Evolutionary conservation across 2,113 vertebrate genomes (phyloP).

Genomic region (Pleuronectes platessa): DNA sequence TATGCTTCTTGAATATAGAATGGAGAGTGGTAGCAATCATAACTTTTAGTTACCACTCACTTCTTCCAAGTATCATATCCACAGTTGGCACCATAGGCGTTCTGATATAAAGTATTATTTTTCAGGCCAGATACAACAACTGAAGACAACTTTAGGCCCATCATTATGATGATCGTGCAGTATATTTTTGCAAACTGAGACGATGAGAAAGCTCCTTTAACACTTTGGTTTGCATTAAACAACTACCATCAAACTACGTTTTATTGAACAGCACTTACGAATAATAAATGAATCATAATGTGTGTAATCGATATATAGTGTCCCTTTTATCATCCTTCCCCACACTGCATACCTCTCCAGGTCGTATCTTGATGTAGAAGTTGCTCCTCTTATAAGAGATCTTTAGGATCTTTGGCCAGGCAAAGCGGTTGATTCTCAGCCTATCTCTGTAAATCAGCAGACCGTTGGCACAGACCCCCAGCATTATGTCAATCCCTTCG

Average conservation of each 20-base stretch:
- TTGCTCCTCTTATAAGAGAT: constrained; percentile 99
- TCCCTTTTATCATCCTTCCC: not conserved
- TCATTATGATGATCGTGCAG: too few relatives aligned
- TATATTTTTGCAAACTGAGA: not conserved
- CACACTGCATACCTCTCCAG: constrained; percentile 88
- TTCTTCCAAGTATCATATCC: not conserved
- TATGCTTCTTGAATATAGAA: too few relatives aligned
- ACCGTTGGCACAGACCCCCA: constrained; percentile 96
- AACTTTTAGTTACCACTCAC: not conserved
- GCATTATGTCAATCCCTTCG: constrained; percentile 98
- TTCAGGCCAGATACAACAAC: not conserved
- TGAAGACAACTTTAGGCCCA: too few relatives aligned
- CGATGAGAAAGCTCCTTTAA: not conserved
- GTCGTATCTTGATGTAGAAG: constrained; percentile 99
- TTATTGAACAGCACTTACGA: not conserved
- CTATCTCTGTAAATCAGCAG: constrained; percentile 97
- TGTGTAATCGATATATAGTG: not conserved
- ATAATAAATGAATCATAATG: not conserved
- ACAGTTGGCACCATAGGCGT: not conserved
- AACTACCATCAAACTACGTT: too few relatives aligned
- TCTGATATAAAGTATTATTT: not conserved
- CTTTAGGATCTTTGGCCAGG: constrained; percentile 99
- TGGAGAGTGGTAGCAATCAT: too few relatives aligned
- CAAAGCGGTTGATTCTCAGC: constrained; percentile 97
- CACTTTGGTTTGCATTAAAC: not conserved